These are phyloP conservation scores for Doris montereyensis DNA, from an alignment of 2,888 invertebrate species.

Conservation along the genomic window DNA sequence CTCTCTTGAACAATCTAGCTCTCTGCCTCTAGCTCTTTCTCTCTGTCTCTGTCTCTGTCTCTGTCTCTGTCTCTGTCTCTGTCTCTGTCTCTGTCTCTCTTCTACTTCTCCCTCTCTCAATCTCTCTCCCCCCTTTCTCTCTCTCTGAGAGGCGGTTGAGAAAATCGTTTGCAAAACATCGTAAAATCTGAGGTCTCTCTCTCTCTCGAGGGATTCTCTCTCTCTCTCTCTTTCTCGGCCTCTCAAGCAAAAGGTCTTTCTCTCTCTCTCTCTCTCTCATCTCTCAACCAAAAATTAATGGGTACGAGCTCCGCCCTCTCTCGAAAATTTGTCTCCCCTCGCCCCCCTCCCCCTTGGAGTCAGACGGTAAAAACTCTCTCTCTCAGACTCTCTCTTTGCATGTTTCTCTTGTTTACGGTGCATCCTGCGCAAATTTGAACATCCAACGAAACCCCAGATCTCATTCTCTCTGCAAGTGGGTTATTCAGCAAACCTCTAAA, in stretches of 20 bases:
- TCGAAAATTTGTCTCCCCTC: background rate
- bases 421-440: no score
- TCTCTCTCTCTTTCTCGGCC: background rate
- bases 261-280: constrained; percentile 32
- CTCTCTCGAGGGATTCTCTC: background rate
- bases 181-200: no score
- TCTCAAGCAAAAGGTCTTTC: background rate
- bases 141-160: background rate
- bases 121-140: background rate
- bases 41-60: constrained; percentile 5
- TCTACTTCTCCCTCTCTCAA: background rate
- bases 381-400: no score
- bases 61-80: background rate
- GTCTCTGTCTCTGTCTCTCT: background rate
- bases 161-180: no score
- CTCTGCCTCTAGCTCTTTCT: background rate
- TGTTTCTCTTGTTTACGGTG: no score
- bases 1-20: no score
- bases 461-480: no score
- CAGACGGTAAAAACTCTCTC: no score
- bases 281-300: no score
- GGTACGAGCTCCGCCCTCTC: background rate
- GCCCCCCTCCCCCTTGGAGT: background rate
- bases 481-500: no score
- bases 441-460: no score